Percentiles rank a stretch among this genome's conserved stretches.
phyloP scores from a whole-genome alignment of 30 jellyfish, hydroid and myxozoan species.

The Clytia hemisphaerica region DNA sequence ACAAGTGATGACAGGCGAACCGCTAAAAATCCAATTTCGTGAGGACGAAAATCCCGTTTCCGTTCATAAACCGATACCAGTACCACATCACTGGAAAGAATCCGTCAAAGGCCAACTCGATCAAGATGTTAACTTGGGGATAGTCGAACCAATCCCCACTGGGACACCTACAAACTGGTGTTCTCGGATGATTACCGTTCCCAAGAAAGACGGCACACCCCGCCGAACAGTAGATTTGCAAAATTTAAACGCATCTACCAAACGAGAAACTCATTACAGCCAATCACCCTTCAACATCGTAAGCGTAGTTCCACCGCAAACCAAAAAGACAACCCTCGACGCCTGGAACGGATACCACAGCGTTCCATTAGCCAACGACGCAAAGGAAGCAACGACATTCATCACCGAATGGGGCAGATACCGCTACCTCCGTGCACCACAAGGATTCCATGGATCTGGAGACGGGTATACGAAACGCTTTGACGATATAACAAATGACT shows the following conservation, averaged over 20 bases:
- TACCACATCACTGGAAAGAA: conserved; percentile 20
- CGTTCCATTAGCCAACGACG: conserved; percentile 21
- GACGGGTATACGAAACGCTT: conserved; percentile 28
- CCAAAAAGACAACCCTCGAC: conserved; percentile 19
- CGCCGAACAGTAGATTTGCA: conserved; percentile 30
- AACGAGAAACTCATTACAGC: conserved; percentile 29
- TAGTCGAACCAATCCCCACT: conserved; percentile 27
- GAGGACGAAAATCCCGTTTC: conserved; percentile 12
- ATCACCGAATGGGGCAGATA: conserved; percentile 22
- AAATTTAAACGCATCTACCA: not conserved
- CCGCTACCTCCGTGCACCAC: conserved; percentile 26
- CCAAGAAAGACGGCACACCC: conserved; percentile 29
- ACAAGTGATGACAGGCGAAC: conserved; percentile 2
- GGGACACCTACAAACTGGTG: conserved; percentile 34
- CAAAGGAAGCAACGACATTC: conserved; percentile 18
- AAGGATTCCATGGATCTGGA: conserved; percentile 25
- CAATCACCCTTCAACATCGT: conserved; percentile 34
- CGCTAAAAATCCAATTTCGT: not conserved
- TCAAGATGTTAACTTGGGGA: conserved; percentile 3
- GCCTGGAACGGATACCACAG: conserved; percentile 44
- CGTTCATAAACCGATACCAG: conserved; percentile 11
- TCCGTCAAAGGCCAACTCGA: conserved; percentile 19
- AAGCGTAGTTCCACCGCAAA: conserved; percentile 11
- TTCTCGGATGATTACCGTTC: conserved; percentile 26
- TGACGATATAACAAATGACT: conserved; percentile 25